Percentiles rank a stretch among this genome's conserved stretches.
These are phyloP conservation scores for Chaetura pelagica DNA, from an alignment of 2,113 vertebrate genomes.

Conservation along the genomic window DNA sequence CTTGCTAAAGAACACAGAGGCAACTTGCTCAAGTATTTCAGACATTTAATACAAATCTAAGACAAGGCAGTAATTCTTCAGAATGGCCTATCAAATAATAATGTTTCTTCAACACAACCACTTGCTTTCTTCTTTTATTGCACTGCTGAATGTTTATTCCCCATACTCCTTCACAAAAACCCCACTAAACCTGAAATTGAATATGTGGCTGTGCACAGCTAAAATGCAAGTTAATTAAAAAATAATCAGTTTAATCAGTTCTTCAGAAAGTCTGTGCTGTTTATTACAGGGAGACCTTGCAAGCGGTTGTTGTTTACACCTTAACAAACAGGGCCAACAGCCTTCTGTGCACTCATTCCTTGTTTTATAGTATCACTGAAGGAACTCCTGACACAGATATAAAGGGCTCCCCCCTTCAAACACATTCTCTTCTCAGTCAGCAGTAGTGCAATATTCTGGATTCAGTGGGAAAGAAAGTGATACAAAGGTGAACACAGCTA, in stretches of 20 bases:
- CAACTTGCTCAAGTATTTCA: constrained; percentile 12
- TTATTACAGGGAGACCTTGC: not conserved
- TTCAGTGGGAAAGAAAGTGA: constrained; percentile 16
- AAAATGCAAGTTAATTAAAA: not conserved
- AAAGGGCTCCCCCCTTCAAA: not conserved
- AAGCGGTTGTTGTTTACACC: not conserved
- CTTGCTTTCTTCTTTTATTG: not conserved
- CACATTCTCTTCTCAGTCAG: not conserved
- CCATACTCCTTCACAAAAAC: not conserved
- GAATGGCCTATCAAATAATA: not conserved
- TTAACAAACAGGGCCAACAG: not conserved
- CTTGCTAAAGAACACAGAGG: not conserved
- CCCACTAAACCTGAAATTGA: not conserved
- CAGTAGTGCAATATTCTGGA: not conserved
- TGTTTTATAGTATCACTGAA: not conserved
- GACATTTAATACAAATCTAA: not conserved
- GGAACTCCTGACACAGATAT: not conserved
- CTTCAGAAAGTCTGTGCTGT: not conserved
- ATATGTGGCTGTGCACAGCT: not conserved
- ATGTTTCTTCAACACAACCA: not conserved
- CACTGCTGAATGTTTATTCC: not conserved
- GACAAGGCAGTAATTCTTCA: not conserved
- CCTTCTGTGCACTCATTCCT: not conserved
- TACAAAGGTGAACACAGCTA: not conserved
- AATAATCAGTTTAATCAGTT: not conserved